Evolutionary conservation across 2,888 invertebrate genomes (phyloP), one percentile per base, ranked within the genome.

Genomic region (Petrophora chlorosata): DNA sequence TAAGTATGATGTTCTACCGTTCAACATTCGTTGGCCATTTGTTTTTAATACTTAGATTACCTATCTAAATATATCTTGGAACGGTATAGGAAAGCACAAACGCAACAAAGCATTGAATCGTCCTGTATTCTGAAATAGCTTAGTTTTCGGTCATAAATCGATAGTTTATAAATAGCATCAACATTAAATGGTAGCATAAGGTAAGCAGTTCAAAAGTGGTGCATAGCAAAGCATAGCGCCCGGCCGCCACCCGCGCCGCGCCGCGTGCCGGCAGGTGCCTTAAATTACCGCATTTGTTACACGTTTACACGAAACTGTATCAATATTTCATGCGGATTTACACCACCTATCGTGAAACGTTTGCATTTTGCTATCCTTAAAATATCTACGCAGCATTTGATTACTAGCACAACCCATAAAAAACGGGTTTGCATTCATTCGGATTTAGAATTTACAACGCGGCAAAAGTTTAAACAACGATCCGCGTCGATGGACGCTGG

Each of bases 221-320:
- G 83, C 84, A 83, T 79, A 74, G 78, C 70, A 62, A 65, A 65
- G 65, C 67, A 62, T 64, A 61, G 65, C 67, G 74, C 69, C 53
- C 45, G 51, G 40, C 51, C 42, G 70, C 69, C 70, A 64, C 70
- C 63, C 68, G 76, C 79, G 76, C 73, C 68, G 70, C 66, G 63
- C 72, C 70, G 65, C 63, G n/a, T 68, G 70, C 72, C 73, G 75
- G 79, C 89, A 90, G 89, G 90, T 90, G 90, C 79, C 79, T 85
- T 76, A 82, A 89, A 90, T 89, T 88, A 89, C 90, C 88, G 85
- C 89, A 90, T 90, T 89, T 89, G 89, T 89, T 89, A 89, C 88
- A 86, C 89, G 89, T 88, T 89, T 88, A 88, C 89, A 86, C 85
- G 84, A 87, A 89, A 89, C 89, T 89, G 89, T 89, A 90, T 89